Conservation (phyloP, 2,888 invertebrate species). For the Perithous albicinctus region DNA sequence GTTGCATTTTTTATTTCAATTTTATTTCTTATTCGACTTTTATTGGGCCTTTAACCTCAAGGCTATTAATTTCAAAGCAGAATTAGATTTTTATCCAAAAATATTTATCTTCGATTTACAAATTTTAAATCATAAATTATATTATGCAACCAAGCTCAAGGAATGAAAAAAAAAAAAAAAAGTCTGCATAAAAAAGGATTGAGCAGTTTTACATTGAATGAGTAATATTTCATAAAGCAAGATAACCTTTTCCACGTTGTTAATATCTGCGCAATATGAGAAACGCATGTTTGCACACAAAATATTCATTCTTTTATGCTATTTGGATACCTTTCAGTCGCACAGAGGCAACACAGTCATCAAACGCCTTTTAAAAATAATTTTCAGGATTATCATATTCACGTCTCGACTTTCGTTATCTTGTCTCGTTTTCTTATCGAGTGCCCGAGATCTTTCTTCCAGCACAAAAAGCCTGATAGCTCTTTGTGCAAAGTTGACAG, state of each 20-base stretch:
- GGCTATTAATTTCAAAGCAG: neutral
- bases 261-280: neutral
- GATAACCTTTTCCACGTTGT: neutral
- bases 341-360: neutral
- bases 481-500: neutral
- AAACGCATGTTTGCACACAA: neutral
- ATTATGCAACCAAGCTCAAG: too few relatives aligned
- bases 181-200: too few relatives aligned
- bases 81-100: neutral
- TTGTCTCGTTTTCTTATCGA: constrained; percentile 1
- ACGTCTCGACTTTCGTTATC: constrained; percentile 14
- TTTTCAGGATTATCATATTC: neutral
- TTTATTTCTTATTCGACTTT: neutral
- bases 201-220: neutral
- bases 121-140: neutral
- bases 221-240: neutral
- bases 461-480: neutral
- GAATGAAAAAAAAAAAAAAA: too few relatives aligned
- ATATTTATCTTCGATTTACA: neutral
- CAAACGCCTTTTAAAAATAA: neutral
- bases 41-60: neutral
- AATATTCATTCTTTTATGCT: neutral
- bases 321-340: neutral
- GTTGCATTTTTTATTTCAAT: neutral
- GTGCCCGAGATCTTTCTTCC: neutral